Base-by-base conservation (phyloP, 2,888 invertebrate species). In the Patella caerulea region DNA sequence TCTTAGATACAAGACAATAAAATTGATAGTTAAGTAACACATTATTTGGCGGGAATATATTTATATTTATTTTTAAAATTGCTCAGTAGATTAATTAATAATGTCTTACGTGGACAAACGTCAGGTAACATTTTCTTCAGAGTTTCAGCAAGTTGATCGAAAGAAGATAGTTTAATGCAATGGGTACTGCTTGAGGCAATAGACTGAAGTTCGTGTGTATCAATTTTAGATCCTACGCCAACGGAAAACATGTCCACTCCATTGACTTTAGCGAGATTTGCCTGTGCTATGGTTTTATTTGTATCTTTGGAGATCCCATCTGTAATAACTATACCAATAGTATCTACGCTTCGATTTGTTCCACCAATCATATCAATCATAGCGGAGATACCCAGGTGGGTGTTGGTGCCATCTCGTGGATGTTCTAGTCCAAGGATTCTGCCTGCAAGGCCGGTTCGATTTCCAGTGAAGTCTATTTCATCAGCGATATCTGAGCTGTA, bases 391-490 rank as follows among this genome's bases (percentile, higher is more conserved):
- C 81, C 83, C 11, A 80, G 55, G 54, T 83, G 79, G 3, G 83
- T 83, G 72, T 78, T 79, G 1, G 83, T 83, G 15, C 82, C 82
- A 70, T 82, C 81, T 71, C 81, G 65, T 5, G 83, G 81, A 53
- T 83, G 81, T 17, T 59, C 53, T 53, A 83, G 74, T 14, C 73
- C 65, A 14, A 78, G 65, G 19, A 82, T 74, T 59, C 77, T 56
- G 12, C 56, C 73, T 55, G 53, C 72, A 17, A 83, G 52, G n/a
- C 72, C 55, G 5, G 45, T n/a, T 56, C 77, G 71, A 72, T 82
- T 59, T 3, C 77, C 78, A 34, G 79, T 81, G 5, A 83, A 76
- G 29, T 78, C 55, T 3, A 83, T 69, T n/a, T 70, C 72, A 4
- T 74, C 76, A 2, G 80, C 54, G 56, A 83, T 79, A 59, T 71